Evolutionary conservation across 2,888 invertebrate genomes (phyloP), one percentile per base, ranked within the genome.

Genomic region (Hemaris fuciformis): DNA sequence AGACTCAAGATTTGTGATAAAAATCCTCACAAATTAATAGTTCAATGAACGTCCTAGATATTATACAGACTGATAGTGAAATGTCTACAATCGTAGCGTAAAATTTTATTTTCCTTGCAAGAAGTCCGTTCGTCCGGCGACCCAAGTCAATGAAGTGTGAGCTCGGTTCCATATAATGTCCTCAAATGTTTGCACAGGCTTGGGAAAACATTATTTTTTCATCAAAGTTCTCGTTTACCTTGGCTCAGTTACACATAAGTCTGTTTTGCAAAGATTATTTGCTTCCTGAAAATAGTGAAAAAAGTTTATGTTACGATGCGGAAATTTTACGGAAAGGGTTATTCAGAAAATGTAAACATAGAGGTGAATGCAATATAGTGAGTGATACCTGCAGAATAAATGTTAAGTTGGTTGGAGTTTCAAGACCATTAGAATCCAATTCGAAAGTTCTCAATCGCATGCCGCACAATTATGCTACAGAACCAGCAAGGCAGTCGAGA

Each of bases 181-280:
- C 23, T 45, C 61, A 57, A 61, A 61, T 61, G 57, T 61, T 61
- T 57, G 57, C 25, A 10, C 27, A 3, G 57, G 57, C 61, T 46
- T 23, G 34, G 20, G 18, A 57, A 41, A 61, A 57, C 25, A 45
- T 61, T 61, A 61, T 61, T 61, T 46, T 57, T 61, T 57, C 61
- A 61, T 61, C 23, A 42, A 27, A 31, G n/a, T 61, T 57, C 46
- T 45, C 38, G 57, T 38, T 57, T 61, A 38, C 57, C 38, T 45
- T 8, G 25, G 18, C 18, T 13, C 25, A 25, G 46, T 43, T 20
- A 38, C 15, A 61, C n/a, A 46, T 23, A 34, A 59, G 20, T 31
- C 10, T 59, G 27, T 27, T 10, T 38, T 18, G 18, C 20, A 15
- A 3, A 8, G 15, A n/a, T 31, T 53, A 18, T 53, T 53, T 31